A percentile compares a stretch with the other conserved stretches of the same genome.
phyloP scores from a whole-genome alignment of 2,888 invertebrate species.

The Clusia tigrina region DNA sequence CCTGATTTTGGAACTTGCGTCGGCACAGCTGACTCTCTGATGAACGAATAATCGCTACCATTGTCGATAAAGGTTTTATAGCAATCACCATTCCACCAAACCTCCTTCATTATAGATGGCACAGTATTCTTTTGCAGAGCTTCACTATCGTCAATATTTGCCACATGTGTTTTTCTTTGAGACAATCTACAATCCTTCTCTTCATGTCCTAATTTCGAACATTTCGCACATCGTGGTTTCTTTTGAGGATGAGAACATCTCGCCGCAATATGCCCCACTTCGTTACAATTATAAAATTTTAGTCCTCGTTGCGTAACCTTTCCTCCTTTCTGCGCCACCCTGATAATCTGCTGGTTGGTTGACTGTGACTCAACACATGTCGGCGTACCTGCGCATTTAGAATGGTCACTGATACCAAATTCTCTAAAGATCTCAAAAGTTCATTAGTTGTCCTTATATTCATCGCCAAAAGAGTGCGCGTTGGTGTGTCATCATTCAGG shows the following conservation, averaged over 20 bases:
- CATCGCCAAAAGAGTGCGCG: constrained; percentile 28
- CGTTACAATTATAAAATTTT: not conserved
- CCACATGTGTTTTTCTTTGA: not conserved
- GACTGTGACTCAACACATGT: too few relatives aligned
- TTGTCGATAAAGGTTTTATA: constrained; percentile 27
- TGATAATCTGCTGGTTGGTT: not conserved
- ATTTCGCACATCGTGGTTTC: not conserved
- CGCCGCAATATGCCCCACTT: not conserved
- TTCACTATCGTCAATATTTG: too few relatives aligned
- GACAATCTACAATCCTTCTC: not conserved
- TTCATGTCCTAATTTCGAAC: not conserved
- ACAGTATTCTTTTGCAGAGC: not conserved
- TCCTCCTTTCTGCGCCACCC: not conserved
- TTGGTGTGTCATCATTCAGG: constrained; percentile 29
- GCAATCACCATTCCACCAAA: constrained; percentile 2
- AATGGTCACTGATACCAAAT: not conserved
- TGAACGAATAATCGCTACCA: constrained; percentile 24
- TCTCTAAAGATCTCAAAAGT: not conserved
- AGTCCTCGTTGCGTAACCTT: not conserved
- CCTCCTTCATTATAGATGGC: constrained; percentile 20
- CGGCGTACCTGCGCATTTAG: too few relatives aligned
- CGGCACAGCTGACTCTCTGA: constrained; percentile 19
- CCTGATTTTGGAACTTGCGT: not conserved
- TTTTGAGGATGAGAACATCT: constrained; percentile 3
- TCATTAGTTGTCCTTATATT: constrained; percentile 26